Conservation (phyloP, 2,113 vertebrate species). For the Myotis lucifugus region DNA sequence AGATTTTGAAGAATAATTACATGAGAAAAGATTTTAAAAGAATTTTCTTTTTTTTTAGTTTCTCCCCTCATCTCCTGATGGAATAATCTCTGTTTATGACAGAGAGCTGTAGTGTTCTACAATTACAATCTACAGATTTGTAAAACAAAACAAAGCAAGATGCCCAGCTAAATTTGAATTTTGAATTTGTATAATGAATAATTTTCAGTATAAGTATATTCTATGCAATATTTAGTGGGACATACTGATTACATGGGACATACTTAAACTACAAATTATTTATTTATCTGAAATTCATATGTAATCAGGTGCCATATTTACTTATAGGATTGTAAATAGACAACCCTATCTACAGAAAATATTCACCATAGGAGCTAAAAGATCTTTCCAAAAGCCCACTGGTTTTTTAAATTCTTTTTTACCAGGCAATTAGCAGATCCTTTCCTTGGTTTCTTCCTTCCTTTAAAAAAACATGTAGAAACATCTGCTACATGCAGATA, state of each 20-base stretch:
- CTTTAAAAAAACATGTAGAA: slow-evolving; percentile 11
- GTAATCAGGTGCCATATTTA: background rate
- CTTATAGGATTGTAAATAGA: background rate
- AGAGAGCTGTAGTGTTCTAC: background rate
- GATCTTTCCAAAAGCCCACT: background rate
- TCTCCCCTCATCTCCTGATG: background rate
- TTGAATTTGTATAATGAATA: background rate
- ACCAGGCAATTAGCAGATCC: background rate
- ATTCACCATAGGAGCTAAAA: background rate
- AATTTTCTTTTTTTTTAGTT: background rate
- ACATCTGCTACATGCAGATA: background rate
- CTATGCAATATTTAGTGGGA: background rate
- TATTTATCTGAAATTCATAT: background rate
- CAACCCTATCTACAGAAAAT: background rate
- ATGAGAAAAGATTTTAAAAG: slow-evolving; percentile 13
- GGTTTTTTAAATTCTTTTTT: slow-evolving; percentile 20
- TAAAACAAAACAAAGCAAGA: background rate
- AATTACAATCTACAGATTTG: background rate
- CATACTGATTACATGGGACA: background rate
- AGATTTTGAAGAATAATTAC: background rate
- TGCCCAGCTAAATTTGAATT: background rate
- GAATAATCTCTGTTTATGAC: background rate
- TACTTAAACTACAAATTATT: slow-evolving; percentile 5
- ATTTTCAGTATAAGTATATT: background rate
- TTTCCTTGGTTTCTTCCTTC: background rate